Evolutionary conservation across 2,797 vertebrate genomes (phyloP), one percentile per base, ranked within the genome.

Genomic region (Phalloptychus januarius): DNA sequence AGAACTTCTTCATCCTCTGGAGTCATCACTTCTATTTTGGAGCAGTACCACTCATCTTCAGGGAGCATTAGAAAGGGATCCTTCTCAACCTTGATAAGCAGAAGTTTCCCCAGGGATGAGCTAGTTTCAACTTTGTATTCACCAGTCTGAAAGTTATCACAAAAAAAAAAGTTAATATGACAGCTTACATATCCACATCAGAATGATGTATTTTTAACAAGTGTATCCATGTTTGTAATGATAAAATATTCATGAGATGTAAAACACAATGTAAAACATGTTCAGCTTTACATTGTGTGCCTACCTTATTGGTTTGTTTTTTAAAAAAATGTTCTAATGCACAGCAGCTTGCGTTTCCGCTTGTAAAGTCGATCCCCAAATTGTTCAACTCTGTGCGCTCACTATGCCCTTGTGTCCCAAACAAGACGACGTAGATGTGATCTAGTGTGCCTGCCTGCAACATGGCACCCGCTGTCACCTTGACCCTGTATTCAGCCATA

Each of bases 31-130:
- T 77, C 83, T 16, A 94, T 74, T 82, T 87, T 90, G 67, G 89
- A 87, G 79, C 93, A 93, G 88, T 87, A 94, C 93, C 93, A 95
- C 78, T 92, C 86, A 5, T 94, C 77, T 23, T 94, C 93, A 2
- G 58, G 31, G 45, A 91, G 48, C 44, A 70, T 0, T 0, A 72
- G 52, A n/a, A 42, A 58, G 1, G 90, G 65, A n/a, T 93, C 85
- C 74, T 94, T 94, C 79, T 94, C 92, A 50, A 94, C 45, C 18
- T 86, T 93, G 74, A 95, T 5, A 42, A 95, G 89, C 42, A 93
- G 79, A 76, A 94, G 82, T 44, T 76, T 89, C 6, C 92, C 93
- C 38, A 95, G 81, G 20, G 88, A 63, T 0, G 7, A 48, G 6
- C 1, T 38, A 40, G 71, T 83, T 80, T 85, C 83, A 44, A 95